Base-by-base conservation (phyloP, 2,113 vertebrate species). In the Sebastes schlegelii region DNA sequence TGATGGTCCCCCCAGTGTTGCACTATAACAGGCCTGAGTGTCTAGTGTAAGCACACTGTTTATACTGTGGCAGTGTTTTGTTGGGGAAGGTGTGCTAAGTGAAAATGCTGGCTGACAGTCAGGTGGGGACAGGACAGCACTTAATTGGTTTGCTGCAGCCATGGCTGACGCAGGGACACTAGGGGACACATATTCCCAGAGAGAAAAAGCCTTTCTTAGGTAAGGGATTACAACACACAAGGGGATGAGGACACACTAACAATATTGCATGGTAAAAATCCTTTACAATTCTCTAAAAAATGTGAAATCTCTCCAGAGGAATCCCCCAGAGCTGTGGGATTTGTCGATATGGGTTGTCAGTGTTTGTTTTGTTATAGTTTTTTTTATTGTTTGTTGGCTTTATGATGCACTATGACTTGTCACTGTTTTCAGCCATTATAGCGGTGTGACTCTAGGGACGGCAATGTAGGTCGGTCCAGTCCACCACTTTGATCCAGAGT, bases 141-240 rank as follows among this genome's bases (percentile, higher is more conserved):
- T 79, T 84, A 79, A 90, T 91, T 87, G 86, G 80, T 90, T 79
- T 86, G 73, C 67, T 78, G 73, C 72, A 85, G 76, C 80, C 64
- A 74, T 57, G 74, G 74, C 46, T 79, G 76, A 86, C 73, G 77
- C 14, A 1, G 79, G 62, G 65, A 79, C 84, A 69, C 79, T n/a
- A 51, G 69, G 19, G 82, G 61, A 80, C 82, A 72, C 14, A 13
- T 48, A 65, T 60, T 51, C 78, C 72, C 80, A 10, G 57, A 48
- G 82, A 78, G 67, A 54, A 80, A 71, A 65, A 49, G 34, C 19
- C 57, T 76, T 88, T 83, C 43, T 64, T 65, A 52, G 83, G 76
- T 75, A 43, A 75, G 34, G 86, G 73, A 85, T 88, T 90, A 88
- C 81, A 63, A 66, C 60, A 45, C 83, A 74, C 77, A 55, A 43